Evolutionary conservation across 2,888 invertebrate species (phyloP).

Genomic region (Doris montereyensis): DNA sequence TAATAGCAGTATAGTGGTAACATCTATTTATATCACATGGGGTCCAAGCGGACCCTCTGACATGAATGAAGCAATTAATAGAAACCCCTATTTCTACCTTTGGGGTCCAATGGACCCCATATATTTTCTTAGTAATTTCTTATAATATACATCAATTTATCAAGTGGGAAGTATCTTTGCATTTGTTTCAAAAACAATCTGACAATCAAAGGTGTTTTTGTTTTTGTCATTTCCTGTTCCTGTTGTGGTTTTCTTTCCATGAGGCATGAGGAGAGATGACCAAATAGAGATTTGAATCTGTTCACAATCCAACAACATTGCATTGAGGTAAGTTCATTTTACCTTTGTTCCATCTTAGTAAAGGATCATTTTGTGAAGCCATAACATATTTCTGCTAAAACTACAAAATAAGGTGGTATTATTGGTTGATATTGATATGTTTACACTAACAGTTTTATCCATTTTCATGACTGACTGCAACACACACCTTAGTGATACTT

Average conservation of each 20-base stretch:
- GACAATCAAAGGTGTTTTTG: not conserved
- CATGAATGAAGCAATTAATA: not conserved
- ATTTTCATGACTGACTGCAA: too few relatives aligned
- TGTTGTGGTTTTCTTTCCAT: not conserved
- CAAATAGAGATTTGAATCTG: not conserved
- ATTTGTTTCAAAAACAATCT: not conserved
- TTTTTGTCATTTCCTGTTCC: not conserved
- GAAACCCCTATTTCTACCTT: not conserved
- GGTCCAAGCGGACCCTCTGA: not conserved
- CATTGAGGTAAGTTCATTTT: not conserved
- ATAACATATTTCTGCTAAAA: not conserved
- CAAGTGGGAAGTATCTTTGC: not conserved
- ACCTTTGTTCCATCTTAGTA: not conserved
- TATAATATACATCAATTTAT: not conserved
- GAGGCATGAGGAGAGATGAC: not conserved
- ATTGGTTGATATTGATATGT: too few relatives aligned
- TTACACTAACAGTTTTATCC: too few relatives aligned
- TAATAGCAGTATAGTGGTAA: not conserved
- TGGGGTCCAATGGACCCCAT: not conserved
- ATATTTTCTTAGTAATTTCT: not conserved
- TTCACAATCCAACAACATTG: not conserved
- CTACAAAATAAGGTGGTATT: too few relatives aligned
- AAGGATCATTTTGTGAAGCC: not conserved
- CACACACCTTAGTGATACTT: too few relatives aligned
- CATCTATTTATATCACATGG: not conserved